A percentile compares a stretch with the other conserved stretches of the same genome.
Conservation (phyloP, 2,888 invertebrate species). For the Petrolisthes manimaculis region DNA sequence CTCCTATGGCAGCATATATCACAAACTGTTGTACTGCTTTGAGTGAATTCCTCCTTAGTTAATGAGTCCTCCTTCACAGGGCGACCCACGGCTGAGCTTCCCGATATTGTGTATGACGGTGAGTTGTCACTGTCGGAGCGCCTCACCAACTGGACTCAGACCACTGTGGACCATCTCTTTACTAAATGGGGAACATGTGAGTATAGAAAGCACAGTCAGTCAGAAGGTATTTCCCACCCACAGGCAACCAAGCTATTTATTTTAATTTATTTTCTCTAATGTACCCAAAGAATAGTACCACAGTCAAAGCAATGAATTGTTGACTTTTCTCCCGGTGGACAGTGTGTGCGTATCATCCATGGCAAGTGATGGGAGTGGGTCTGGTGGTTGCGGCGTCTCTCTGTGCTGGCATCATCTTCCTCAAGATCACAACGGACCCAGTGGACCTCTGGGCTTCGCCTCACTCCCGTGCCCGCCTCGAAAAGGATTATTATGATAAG, state of each 20-base stretch:
- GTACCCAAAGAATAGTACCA: not conserved
- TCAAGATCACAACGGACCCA: conserved; percentile 91
- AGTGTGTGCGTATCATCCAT: conserved; percentile 65
- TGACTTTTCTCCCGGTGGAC: not conserved
- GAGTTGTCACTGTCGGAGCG: conserved; percentile 59
- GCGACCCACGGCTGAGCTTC: conserved; percentile 59
- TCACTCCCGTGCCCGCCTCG: conserved; percentile 84
- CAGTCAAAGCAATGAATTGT: no score
- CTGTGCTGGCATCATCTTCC: conserved; percentile 80
- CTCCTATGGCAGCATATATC: no score
- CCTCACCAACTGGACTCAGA: conserved; percentile 63
- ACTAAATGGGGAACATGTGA: conserved; percentile 80
- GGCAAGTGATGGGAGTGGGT: conserved; percentile 64
- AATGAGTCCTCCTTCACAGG: conserved; percentile 31
- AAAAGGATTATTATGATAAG: conserved; percentile 90
- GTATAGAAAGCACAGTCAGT: conserved; percentile 44
- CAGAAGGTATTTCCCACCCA: no score
- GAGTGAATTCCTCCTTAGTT: no score
- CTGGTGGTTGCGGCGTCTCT: conserved; percentile 78
- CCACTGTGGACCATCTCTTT: conserved; percentile 80
- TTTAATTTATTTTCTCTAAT: not conserved
- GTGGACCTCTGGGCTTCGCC: conserved; percentile 98
- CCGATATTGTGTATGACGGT: conserved; percentile 58
- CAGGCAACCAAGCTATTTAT: not conserved
- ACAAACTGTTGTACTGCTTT: no score